Conservation (phyloP, 2,888 invertebrate species). For the Tipula vernalis region DNA sequence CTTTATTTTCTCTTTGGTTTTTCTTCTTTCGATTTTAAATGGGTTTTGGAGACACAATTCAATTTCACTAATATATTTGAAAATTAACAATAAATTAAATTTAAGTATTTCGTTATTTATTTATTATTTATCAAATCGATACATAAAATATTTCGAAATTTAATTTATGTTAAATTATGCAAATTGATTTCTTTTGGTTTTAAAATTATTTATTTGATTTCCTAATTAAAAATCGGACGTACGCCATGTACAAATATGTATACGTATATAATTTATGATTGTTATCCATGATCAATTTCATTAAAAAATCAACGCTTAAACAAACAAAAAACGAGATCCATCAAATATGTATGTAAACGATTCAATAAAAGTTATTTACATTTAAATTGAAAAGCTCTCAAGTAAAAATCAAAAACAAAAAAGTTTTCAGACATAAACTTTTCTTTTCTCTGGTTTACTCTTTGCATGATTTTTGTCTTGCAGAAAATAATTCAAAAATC, state of each 20-base stretch:
- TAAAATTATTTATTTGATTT: neutral
- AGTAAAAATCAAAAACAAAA: neutral
- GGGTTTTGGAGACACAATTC: neutral
- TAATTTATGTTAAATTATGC: neutral
- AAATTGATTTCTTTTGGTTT: neutral
- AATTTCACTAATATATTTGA: neutral
- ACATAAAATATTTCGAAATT: too few species aligned
- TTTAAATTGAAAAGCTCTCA: neutral
- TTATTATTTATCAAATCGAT: neutral
- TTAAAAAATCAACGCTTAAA: neutral
- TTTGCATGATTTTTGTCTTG: neutral
- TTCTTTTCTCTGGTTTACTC: neutral
- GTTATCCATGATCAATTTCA: neutral
- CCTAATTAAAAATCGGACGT: neutral
- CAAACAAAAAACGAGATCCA: neutral
- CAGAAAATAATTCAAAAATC: neutral
- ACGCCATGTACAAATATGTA: neutral
- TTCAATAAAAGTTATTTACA: neutral
- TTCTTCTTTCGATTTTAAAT: neutral
- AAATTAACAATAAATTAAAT: neutral
- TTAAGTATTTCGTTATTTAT: neutral
- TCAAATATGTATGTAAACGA: neutral
- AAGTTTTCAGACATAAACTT: neutral
- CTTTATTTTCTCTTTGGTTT: neutral
- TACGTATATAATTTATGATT: neutral